Evolutionary conservation across 2,888 invertebrate genomes (phyloP).

Genomic region (Nemurella pictetii): DNA sequence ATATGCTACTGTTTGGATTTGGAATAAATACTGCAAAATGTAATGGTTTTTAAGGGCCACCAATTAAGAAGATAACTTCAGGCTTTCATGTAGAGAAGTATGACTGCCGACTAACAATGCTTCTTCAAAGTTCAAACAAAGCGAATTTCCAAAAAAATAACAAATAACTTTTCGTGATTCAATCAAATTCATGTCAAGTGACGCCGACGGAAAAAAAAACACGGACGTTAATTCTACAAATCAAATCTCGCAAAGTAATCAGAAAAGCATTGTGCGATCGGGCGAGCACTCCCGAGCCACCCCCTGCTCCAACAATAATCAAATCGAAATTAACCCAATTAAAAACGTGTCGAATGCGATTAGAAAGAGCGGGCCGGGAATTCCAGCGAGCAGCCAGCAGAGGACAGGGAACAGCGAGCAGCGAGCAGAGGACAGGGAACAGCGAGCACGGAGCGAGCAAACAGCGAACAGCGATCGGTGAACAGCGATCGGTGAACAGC

Average conservation of each 20-base stretch:
- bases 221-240: neutral
- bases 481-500: neutral
- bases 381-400: neutral
- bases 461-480: neutral
- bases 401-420: neutral
- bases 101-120: too few relatives aligned
- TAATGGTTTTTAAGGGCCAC: too few relatives aligned
- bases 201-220: neutral
- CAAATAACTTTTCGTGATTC: too few relatives aligned
- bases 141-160: too few relatives aligned
- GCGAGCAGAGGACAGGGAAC: neutral
- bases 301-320: neutral
- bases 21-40: too few relatives aligned
- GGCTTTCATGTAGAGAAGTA: too few relatives aligned
- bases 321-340: neutral
- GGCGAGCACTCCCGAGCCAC: neutral
- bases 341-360: neutral
- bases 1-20: neutral
- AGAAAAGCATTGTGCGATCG: neutral
- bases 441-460: neutral
- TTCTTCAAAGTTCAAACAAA: too few relatives aligned
- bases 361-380: neutral
- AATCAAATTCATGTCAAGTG: neutral
- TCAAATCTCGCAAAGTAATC: neutral
- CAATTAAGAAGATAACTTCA: too few relatives aligned